These are phyloP conservation scores for Caenorhabditis becei DNA, from an alignment of 2,888 invertebrate species.

Conservation along the genomic window DNA sequence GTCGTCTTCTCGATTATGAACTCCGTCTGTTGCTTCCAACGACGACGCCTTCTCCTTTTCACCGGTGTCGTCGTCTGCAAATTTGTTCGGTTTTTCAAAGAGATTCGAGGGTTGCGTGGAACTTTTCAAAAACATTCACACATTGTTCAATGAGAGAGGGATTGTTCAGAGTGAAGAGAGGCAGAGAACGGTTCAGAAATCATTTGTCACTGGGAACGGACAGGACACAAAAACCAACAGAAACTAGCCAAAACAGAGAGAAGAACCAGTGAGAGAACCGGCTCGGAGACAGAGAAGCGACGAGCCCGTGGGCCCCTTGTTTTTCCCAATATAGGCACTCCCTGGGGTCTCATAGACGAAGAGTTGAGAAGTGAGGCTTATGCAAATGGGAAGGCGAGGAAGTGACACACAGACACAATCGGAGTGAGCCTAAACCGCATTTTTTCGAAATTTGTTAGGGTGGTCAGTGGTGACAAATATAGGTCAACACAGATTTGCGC, in stretches of 20 bases:
- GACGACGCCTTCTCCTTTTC: constrained; percentile 34
- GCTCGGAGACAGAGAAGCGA: neutral
- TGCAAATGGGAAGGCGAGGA: constrained; percentile 31
- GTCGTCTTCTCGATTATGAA: constrained; percentile 20
- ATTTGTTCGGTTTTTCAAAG: neutral
- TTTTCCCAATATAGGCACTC: constrained; percentile 22
- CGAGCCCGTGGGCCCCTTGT: constrained; percentile 1
- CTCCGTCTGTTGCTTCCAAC: constrained; percentile 33
- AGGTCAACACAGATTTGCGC: constrained; percentile 14
- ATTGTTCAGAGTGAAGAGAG: neutral
- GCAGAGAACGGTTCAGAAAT: neutral
- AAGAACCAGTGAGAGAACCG: neutral
- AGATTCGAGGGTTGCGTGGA: neutral
- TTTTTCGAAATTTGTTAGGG: too few species aligned
- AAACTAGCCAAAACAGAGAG: neutral
- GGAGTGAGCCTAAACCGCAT: too few species aligned
- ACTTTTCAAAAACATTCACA: neutral
- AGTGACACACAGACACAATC: too few species aligned
- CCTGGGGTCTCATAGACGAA: constrained; percentile 44
- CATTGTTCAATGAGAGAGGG: neutral
- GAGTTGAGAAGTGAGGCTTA: constrained; percentile 31
- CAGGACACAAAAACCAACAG: neutral
- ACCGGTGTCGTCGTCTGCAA: constrained; percentile 45
- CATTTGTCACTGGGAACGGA: neutral
- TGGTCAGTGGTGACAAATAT: constrained; percentile 57